Evolutionary conservation across 2,113 vertebrate genomes (phyloP), one percentile per base, ranked within the genome.

Genomic region (Dicentrarchus labrax): DNA sequence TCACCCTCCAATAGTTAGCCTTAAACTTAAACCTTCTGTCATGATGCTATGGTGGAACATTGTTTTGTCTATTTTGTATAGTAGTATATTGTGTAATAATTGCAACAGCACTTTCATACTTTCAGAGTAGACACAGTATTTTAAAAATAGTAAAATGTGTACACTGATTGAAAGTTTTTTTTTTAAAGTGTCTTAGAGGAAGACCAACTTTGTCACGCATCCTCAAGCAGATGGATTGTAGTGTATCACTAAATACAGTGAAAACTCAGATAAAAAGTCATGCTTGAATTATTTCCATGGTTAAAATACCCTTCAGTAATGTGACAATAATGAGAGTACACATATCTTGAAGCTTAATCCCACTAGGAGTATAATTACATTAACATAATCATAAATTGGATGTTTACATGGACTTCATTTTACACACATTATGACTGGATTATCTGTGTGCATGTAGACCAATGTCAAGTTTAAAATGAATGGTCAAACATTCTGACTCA

Each of bases 321-420:
- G 21, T 21, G 19, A 54, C 39, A 41, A 50, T 75, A 59, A 70
- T 57, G 57, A 17, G 11, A 47, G 21, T 41, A 70, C 57, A 70
- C 57, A 39, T 61, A 79, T 62, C 51, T 71, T 54, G 17, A 73
- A 67, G 61, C 30, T 53, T 45, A 65, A 83, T 72, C 51, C 43
- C 41, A 67, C 51, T 36, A 51, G 53, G 19, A 61, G 56, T 56
- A 74, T 54, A 68, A 74, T 74, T 24, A 69, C 24, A 73, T 74
- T 69, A 70, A 62, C 43, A 62, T 67, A 62, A 76, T 57, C 54
- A 59, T 41, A 30, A 61, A 24, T 21, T 21, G 53, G 15, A 30
- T 59, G 47, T 73, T 78, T 60, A 67, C 59, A 41, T 50, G 66
- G 59, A 66, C 43, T 47, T 41, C 22, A 36, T 51, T 4, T 64